Percentiles rank a stretch among this genome's conserved stretches.
phyloP scores from a whole-genome alignment of 2,888 invertebrate genomes.

The Acleris laterana region DNA sequence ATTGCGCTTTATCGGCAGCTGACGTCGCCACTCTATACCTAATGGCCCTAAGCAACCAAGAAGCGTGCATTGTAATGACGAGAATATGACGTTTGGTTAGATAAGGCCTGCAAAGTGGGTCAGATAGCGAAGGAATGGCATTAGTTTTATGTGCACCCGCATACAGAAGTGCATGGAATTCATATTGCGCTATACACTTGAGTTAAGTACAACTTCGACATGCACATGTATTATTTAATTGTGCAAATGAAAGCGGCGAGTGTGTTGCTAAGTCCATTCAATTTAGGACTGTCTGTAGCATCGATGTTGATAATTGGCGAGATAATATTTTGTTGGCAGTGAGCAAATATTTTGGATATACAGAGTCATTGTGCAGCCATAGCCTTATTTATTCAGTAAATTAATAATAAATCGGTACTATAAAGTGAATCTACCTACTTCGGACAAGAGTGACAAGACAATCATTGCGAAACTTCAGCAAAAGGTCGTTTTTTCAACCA shows the following conservation, averaged over 20 bases:
- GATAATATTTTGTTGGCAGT: not conserved
- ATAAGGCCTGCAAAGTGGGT: constrained; percentile 67
- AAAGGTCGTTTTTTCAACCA: too few species aligned
- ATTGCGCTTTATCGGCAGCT: constrained; percentile 11
- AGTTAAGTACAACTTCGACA: constrained; percentile 11
- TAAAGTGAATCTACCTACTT: too few species aligned
- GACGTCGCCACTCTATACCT: constrained; percentile 26
- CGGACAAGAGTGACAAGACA: too few species aligned
- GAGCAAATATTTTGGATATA: not conserved
- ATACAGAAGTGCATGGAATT: constrained; percentile 18
- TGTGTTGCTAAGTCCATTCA: constrained; percentile 5
- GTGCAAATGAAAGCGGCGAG: constrained; percentile 4
- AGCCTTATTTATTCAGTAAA: too few species aligned
- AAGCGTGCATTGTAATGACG: constrained; percentile 44
- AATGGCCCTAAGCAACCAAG: constrained; percentile 23
- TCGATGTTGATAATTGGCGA: not conserved
- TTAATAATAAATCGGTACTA: too few species aligned
- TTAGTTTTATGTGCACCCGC: constrained; percentile 23
- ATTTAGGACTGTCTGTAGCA: constrained; percentile 4
- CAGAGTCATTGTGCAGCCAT: too few species aligned
- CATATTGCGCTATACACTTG: constrained; percentile 6
- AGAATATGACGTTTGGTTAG: constrained; percentile 58
- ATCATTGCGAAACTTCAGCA: too few species aligned
- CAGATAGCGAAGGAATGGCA: constrained; percentile 62
- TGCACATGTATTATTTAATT: constrained; percentile 11